These are phyloP conservation scores for Eucidaris tribuloides DNA, from an alignment of 35 echinoderm and acorn worm genomes.

Conservation along the genomic window DNA sequence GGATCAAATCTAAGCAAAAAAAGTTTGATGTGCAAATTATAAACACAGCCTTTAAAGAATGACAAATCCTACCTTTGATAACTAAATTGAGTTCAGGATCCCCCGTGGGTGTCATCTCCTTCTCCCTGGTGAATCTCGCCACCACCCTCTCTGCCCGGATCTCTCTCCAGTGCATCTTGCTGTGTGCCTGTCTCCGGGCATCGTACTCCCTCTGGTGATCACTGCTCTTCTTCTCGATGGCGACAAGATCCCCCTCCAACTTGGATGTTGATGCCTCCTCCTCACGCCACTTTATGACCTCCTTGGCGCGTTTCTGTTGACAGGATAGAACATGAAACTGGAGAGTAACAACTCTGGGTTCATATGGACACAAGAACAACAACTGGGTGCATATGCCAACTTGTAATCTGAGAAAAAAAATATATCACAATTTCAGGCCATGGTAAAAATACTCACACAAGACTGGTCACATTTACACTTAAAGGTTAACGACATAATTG, in stretches of 20 bases:
- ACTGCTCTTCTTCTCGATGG: constrained; percentile 44
- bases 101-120: constrained; percentile 52
- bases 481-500: too few relatives aligned
- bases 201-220: constrained; percentile 58
- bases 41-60: too few relatives aligned
- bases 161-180: constrained; percentile 52
- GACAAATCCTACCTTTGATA: constrained; percentile 76
- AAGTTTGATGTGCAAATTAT: not conserved
- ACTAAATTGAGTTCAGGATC: constrained; percentile 90
- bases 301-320: constrained; percentile 78
- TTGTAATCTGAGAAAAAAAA: too few relatives aligned
- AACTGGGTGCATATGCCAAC: too few relatives aligned
- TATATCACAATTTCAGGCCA: too few relatives aligned
- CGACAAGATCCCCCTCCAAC: constrained; percentile 34
- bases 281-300: constrained; percentile 84
- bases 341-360: too few relatives aligned
- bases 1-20: too few relatives aligned
- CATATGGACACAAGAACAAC: too few relatives aligned
- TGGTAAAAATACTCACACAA: too few relatives aligned
- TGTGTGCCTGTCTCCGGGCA: constrained; percentile 48
- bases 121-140: constrained; percentile 22
- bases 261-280: constrained; percentile 28
- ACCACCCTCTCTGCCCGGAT: constrained; percentile 9
- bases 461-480: too few relatives aligned
- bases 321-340: too few relatives aligned